Base-by-base conservation (phyloP, 2,888 invertebrate genomes). In the Heliconius erato region DNA sequence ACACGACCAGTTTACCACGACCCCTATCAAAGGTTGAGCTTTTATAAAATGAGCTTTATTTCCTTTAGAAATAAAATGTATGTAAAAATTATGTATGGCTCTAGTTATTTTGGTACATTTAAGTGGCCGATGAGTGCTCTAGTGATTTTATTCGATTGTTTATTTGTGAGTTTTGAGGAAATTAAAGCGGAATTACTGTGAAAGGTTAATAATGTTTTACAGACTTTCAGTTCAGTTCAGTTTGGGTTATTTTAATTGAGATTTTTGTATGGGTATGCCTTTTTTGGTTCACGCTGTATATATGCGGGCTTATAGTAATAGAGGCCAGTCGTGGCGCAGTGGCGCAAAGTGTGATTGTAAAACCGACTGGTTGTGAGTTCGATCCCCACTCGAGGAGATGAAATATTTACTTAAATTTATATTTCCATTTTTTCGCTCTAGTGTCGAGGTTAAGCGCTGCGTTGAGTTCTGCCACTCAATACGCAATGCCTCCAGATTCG, bases 111-210 rank as follows among this genome's bases (percentile, higher is more conserved):
- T 84, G 87, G 86, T 82, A 85, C 82, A 85, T 87, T 84, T 91
- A 92, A 92, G 92, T 93, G 92, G 91, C 91, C 91, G 92, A 92
- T 92, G 93, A 92, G 91, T 92, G 92, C 88, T 90, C 88, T 89
- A 89, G 90, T 92, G 92, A 93, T 94, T 94, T 94, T 93, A 93
- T 94, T 93, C 92, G 92, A 93, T 93, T 93, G 93, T 94, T 93
- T 94, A 91, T 93, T 92, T 92, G 92, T 91, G 90, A 91, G 92
- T 92, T 92, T 92, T 85, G 84, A 88, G 89, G 90, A 89, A 89
- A 90, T 90, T 89, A 90, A 88, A 88, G 89, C 88, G 76, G 63
- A 78, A 49, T 89, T 88, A 88, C 85, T 83, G 86, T 84, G 87
- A 86, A 86, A 88, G 87, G 84, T 85, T 84, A 86, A 84, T 81